Evolutionary conservation across 2,888 invertebrate species (phyloP), one percentile per base, ranked within the genome.

Genomic region (Geophilus truncorum): DNA sequence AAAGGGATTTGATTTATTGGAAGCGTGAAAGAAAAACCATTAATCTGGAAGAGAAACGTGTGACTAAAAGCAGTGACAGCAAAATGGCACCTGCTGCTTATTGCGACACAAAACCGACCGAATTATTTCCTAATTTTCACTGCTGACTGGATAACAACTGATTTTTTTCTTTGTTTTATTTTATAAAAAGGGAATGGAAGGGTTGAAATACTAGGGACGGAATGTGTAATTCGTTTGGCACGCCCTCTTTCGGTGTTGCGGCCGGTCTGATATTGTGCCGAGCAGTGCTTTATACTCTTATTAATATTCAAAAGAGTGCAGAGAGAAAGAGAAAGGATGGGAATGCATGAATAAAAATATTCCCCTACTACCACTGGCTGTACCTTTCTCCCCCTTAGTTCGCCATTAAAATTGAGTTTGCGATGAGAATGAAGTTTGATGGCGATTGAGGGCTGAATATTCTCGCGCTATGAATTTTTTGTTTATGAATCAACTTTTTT

Each of bases 261-360:
- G 70, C 70, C 70, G 70, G 23, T 70, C 70, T 70, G 70, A 70
- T 25, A 70, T 70, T 70, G 70, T 70, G 70, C 70, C 70, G 70
- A 70, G 70, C 70, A 70, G 70, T 70, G 70, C 70, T 70, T 70
- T 70, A 70, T 70, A 70, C n/a, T 70, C 70, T 70, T 70, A 70
- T 70, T 70, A 70, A 70, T 70, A 70, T 70, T 70, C 70, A 70
- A 70, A 51, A 23, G 70, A 70, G 70, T 70, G 23, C 10, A 21
- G 57, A 62, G 57, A 62, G 70, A 70, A 70, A 70, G 70, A 70
- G 70, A 70, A 70, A 70, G 51, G 70, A 70, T 70, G 70, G 70
- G 70, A 70, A 70, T 70, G 70, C 28, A 70, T 70, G 70, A 70
- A 70, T 70, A 70, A 70, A 70, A 70, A 70, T 70, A 70, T 70